Percentiles rank a stretch among this genome's conserved stretches.
Evolutionary conservation across 2,888 invertebrate species (phyloP).

Genomic region (Sympetrum striolatum): DNA sequence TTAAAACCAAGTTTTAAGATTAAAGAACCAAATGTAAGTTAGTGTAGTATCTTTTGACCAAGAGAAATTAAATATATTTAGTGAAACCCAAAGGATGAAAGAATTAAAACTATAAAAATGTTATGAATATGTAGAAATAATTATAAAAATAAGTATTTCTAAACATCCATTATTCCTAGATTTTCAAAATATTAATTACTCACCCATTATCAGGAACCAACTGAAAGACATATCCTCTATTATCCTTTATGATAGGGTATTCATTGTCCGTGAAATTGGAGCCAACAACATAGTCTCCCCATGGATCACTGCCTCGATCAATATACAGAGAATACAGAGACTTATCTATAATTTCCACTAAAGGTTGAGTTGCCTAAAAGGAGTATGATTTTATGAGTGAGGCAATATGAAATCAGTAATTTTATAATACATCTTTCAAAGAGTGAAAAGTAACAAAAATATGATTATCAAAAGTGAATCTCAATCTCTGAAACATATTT

Average conservation of each 20-base stretch:
- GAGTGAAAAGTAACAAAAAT: background rate
- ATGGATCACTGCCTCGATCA: background rate
- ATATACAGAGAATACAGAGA: background rate
- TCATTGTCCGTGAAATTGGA: background rate
- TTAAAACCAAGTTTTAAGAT: too few species aligned
- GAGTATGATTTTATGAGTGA: background rate
- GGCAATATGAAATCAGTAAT: background rate
- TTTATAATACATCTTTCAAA: background rate
- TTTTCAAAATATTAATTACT: background rate
- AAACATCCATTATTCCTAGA: background rate
- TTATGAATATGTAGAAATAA: background rate
- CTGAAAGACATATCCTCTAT: background rate
- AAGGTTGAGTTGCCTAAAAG: background rate
- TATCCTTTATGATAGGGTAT: background rate
- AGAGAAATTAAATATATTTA: too few species aligned
- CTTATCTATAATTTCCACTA: background rate
- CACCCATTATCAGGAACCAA: conserved; percentile 6
- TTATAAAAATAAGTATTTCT: background rate
- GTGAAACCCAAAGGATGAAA: too few species aligned
- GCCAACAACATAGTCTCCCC: background rate
- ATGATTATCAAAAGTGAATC: too few species aligned
- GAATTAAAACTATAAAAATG: too few species aligned
- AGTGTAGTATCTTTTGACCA: too few species aligned
- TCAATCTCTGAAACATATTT: too few species aligned
- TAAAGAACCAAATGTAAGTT: too few species aligned